These are phyloP conservation scores for Lepidurus packardi DNA, from an alignment of 1,140 invertebrate species.

Conservation along the genomic window DNA sequence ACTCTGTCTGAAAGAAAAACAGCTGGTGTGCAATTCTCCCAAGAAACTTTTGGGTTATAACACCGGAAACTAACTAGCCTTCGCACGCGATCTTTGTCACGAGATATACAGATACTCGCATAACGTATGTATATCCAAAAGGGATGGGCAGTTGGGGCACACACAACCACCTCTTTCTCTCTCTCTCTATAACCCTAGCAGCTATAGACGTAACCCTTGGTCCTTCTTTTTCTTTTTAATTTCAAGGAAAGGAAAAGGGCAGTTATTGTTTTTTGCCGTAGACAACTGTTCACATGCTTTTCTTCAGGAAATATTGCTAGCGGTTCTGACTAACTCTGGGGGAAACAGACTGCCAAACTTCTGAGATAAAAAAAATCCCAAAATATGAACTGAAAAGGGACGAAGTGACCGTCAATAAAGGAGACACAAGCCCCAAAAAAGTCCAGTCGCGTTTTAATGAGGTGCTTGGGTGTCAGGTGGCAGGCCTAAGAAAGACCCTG, in stretches of 20 bases:
- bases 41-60: slow-evolving; percentile 19
- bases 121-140: neutral
- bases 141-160: neutral
- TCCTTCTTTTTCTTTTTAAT: neutral
- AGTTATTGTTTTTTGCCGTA: neutral
- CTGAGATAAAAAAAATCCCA: neutral
- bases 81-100: slow-evolving; percentile 17
- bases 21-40: slow-evolving; percentile 13
- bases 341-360: neutral
- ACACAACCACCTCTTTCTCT: no score
- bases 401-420: neutral
- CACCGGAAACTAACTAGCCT: slow-evolving; percentile 21
- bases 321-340: neutral
- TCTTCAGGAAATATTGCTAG: slow-evolving; percentile 9
- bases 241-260: neutral
- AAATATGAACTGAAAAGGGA: neutral
- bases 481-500: neutral
- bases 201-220: neutral
- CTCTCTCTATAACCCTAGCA: neutral
- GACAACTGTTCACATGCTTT: neutral
- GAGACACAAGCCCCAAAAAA: neutral
- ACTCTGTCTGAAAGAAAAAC: neutral
- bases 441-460: neutral
- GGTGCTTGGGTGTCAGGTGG: neutral
- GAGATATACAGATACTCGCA: slow-evolving; percentile 8